Percentiles rank a stretch among this genome's conserved stretches.
Evolutionary conservation across 2,888 invertebrate genomes (phyloP).

Genomic region (Apotomis capreana): DNA sequence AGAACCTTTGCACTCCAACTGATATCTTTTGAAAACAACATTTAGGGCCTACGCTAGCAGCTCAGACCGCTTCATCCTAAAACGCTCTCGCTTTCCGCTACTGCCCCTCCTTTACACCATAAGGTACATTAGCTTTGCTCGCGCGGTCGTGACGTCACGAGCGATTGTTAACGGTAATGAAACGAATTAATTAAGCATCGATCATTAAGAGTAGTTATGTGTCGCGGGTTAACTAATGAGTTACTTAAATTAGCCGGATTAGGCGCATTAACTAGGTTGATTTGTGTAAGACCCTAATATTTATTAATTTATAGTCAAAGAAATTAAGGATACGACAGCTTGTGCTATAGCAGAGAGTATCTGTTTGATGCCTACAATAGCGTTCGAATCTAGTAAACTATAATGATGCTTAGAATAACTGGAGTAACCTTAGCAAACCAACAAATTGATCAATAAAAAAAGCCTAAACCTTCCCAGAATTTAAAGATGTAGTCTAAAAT

Average conservation of each 20-base stretch:
- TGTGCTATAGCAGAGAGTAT: too few species aligned
- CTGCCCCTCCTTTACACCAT: background rate
- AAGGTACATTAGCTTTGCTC: background rate
- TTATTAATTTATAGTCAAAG: too few species aligned
- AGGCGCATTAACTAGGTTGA: background rate
- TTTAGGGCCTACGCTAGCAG: background rate
- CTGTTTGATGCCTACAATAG: too few species aligned
- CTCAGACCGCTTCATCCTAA: too few species aligned
- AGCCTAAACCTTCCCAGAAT: background rate
- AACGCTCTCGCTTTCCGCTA: slow-evolving; percentile 1
- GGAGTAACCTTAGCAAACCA: too few species aligned
- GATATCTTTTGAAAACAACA: background rate
- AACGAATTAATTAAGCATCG: slow-evolving; percentile 10
- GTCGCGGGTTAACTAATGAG: background rate
- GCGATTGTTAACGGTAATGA: slow-evolving; percentile 2
- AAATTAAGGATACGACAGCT: too few species aligned
- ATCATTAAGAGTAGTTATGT: background rate
- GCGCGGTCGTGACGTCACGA: slow-evolving; percentile 1
- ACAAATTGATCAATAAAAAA: background rate
- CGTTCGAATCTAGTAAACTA: too few species aligned
- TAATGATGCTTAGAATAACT: too few species aligned
- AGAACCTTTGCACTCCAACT: too few species aligned
- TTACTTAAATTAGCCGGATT: background rate
- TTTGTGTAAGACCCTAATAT: too few species aligned
- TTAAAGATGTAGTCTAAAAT: background rate